A percentile compares a stretch with the other conserved stretches of the same genome.
phyloP scores from a whole-genome alignment of 2,888 invertebrate species.

The Epistrophe eligans region DNA sequence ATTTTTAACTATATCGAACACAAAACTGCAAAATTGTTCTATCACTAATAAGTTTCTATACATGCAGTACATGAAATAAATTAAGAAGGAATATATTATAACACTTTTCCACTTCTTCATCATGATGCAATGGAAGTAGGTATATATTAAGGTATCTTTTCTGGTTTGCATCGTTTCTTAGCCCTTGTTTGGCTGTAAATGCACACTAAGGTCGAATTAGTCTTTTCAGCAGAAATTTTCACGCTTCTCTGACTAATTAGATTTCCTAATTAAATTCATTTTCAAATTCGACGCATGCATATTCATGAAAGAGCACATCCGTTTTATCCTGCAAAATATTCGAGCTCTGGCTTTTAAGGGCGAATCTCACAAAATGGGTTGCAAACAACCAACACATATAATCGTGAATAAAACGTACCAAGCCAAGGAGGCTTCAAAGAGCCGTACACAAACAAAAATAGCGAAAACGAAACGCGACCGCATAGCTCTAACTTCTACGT shows the following conservation, averaged over 20 bases:
- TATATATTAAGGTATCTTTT: too few species aligned
- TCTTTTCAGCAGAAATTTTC: conserved; percentile 78
- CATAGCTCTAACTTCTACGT: conserved; percentile 44
- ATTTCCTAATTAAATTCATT: conserved; percentile 83
- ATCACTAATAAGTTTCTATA: too few species aligned
- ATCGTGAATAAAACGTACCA: conserved; percentile 42
- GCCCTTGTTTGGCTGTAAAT: conserved; percentile 38
- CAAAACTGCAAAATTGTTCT: too few species aligned
- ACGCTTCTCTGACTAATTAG: conserved; percentile 84
- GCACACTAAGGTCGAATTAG: conserved; percentile 75
- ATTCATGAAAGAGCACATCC: conserved; percentile 78
- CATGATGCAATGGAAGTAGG: conserved; percentile 15
- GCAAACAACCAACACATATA: conserved; percentile 29
- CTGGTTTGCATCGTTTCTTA: conserved; percentile 1
- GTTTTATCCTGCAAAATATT: conserved; percentile 56
- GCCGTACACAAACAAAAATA: conserved; percentile 38
- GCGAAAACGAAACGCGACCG: conserved; percentile 53
- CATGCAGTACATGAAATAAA: too few species aligned
- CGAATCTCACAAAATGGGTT: conserved; percentile 22
- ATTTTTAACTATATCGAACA: too few species aligned
- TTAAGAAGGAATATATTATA: too few species aligned
- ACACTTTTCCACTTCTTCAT: background rate
- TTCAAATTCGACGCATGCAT: conserved; percentile 74
- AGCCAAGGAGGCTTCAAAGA: conserved; percentile 50
- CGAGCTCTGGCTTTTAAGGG: conserved; percentile 40